Base-by-base conservation (phyloP, 2,113 vertebrate genomes). In the Speoplatyrhinus poulsoni region DNA sequence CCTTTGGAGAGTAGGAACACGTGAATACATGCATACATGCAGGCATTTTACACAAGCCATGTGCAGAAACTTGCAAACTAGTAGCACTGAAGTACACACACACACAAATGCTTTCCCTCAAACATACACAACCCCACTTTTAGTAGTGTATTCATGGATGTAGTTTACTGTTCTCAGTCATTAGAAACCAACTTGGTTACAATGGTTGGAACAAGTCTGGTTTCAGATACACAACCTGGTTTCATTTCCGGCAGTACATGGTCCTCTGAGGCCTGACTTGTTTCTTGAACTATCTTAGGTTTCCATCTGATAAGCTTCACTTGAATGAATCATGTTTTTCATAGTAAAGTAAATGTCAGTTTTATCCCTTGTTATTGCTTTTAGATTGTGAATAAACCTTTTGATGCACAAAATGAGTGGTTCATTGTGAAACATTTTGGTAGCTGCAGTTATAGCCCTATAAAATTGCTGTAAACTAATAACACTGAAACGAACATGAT, bases 1-100 rank as follows among this genome's bases (percentile, higher is more conserved):
- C 36, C 36, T 41, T 41, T 41, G 36, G 36, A 41, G 6, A 41
- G 49, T 56, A 62, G 68, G 55, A 36, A 60, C 57, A 82, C 63
- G 56, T 60, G 61, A 49, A 62, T 36, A 41, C 52, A 46, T 19
- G 56, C 52, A 67, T 17, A 36, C 52, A 63, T 70, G 15, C 46
- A 60, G 9, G 68, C 9, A 13, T 49, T 48, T 17, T 41, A 59
- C 47, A 62, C 41, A 66, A 26, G 36, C 52, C 48, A 57, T 3
- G 36, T n/a, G 12, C 9, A 70, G 3, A 62, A 12, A 64, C 15
- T n/a, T 9, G 47, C 15, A 62, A 46, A 3, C 60, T 12, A 11
- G 6, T 12, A 11, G 6, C 41, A 8, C 19, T 15, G 46, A 62
- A 8, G 11, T 16, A 63, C 10, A 32, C 12, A 62, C 36, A 17